Conservation (phyloP, 2,797 vertebrate species). For the Acropternis orthonyx region DNA sequence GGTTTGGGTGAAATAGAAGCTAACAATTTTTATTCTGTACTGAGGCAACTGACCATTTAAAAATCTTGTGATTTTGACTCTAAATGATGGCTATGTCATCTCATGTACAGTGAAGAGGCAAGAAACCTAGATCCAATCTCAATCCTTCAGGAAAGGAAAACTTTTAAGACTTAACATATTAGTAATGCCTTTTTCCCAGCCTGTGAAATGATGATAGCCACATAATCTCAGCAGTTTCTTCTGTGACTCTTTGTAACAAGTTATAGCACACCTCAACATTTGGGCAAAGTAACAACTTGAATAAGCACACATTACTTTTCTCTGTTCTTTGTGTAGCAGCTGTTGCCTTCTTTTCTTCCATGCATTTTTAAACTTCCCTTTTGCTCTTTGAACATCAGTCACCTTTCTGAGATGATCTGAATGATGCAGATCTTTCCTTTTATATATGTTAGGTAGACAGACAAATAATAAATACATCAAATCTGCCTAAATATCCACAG, state of each 20-base stretch:
- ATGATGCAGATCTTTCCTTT: not conserved
- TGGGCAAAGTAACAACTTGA: not conserved
- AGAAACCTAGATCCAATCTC: not conserved
- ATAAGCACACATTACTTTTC: fast-evolving
- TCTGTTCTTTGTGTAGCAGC: not conserved
- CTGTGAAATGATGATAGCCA: not conserved
- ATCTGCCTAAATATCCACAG: not conserved
- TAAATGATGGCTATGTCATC: not conserved
- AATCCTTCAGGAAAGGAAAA: not conserved
- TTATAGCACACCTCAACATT: not conserved
- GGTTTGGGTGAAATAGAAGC: not conserved
- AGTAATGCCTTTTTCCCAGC: not conserved
- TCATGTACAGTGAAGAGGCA: not conserved
- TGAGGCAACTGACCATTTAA: not conserved
- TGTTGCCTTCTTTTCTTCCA: not conserved
- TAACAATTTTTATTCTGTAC: not conserved
- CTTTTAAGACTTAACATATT: not conserved
- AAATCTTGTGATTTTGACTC: not conserved
- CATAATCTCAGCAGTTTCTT: not conserved
- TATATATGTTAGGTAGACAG: not conserved
- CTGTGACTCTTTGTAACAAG: not conserved
- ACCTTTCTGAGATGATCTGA: not conserved
- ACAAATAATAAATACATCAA: not conserved
- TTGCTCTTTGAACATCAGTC: not conserved
- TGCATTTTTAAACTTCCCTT: not conserved